phyloP scores from a whole-genome alignment of 2,113 vertebrate genomes.

The Tragulus kanchil region DNA sequence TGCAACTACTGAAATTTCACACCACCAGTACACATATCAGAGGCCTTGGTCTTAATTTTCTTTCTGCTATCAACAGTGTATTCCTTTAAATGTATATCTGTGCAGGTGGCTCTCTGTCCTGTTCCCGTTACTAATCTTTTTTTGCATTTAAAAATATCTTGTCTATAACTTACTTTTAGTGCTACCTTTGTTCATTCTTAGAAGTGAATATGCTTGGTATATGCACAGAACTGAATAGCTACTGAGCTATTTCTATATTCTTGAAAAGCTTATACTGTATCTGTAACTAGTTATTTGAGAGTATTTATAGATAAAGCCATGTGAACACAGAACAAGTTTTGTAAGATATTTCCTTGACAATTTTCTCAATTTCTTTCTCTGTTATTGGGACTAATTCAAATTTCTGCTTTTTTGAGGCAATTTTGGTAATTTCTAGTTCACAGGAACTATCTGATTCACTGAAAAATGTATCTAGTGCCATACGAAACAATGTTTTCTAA shows the following conservation, averaged over 20 bases:
- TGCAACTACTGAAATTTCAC: not conserved
- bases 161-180: not conserved
- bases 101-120: no score
- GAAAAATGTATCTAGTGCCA: not conserved
- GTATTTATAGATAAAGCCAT: not conserved
- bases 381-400: not conserved
- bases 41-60: not conserved
- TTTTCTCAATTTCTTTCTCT: constrained; percentile 1
- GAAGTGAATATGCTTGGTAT: not conserved
- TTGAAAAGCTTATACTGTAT: not conserved
- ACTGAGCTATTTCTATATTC: not conserved
- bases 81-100: not conserved
- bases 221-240: not conserved
- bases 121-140: no score
- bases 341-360: not conserved
- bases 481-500: not conserved
- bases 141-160: constrained; percentile 10
- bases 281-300: not conserved
- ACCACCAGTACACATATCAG: not conserved
- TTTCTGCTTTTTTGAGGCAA: not conserved
- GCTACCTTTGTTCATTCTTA: not conserved
- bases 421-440: not conserved
- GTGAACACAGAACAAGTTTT: not conserved
- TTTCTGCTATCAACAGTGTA: not conserved
- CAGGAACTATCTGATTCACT: not conserved